Evolutionary conservation across 1,140 invertebrate genomes (phyloP).

Genomic region (Propsilocerus akamusi): DNA sequence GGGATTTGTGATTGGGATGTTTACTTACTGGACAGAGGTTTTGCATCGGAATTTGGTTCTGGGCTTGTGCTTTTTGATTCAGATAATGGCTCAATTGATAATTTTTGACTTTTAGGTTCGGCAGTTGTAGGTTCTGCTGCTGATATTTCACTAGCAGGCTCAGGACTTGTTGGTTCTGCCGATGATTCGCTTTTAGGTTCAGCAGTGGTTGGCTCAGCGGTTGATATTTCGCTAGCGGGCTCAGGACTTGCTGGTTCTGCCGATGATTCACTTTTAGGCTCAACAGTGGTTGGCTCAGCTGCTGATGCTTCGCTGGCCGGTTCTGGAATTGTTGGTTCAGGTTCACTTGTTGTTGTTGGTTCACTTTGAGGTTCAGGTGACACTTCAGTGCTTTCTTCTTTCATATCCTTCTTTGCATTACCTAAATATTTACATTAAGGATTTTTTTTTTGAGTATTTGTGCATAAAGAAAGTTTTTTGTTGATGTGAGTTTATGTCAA

Average conservation of each 20-base stretch:
- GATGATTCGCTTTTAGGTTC: neutral
- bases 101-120: slow-evolving; percentile 13
- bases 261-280: too few relatives aligned
- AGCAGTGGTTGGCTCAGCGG: neutral
- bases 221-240: neutral
- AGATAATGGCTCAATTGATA: slow-evolving; percentile 15
- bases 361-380: slow-evolving; percentile 16
- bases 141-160: neutral
- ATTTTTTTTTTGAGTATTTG: neutral
- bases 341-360: slow-evolving; percentile 20
- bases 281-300: slow-evolving; percentile 8
- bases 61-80: slow-evolving; percentile 12
- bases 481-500: neutral
- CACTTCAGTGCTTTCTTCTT: slow-evolving; percentile 7
- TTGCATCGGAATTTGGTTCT: slow-evolving; percentile 6
- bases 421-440: neutral
- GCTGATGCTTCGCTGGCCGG: neutral
- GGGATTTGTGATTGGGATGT: neutral
- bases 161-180: neutral
- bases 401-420: neutral
- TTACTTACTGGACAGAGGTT: neutral
- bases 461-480: neutral
- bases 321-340: slow-evolving; percentile 13
- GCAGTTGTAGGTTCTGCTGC: slow-evolving; percentile 12
- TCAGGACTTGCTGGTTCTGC: neutral